Evolutionary conservation across 2,113 vertebrate genomes (phyloP).

Genomic region (Crotalus horridus): DNA sequence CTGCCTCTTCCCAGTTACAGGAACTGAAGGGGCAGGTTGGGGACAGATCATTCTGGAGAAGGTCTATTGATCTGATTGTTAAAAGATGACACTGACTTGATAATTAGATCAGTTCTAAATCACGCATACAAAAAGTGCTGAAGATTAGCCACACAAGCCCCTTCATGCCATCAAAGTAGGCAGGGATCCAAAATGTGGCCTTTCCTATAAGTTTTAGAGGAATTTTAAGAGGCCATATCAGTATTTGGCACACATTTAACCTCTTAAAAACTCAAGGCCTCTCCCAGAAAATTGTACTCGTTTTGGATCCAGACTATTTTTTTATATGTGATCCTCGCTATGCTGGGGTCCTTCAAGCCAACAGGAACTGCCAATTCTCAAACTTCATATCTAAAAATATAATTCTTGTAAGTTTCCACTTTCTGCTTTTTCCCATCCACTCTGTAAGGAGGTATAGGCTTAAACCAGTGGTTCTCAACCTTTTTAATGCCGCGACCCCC

Average conservation of each 20-base stretch:
- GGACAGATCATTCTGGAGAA: too few relatives aligned
- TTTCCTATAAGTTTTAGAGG: not conserved
- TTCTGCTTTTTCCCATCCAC: not conserved
- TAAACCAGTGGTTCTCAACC: too few relatives aligned
- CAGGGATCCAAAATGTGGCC: not conserved
- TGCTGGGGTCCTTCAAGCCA: not conserved
- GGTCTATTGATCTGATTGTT: too few relatives aligned
- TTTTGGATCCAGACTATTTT: not conserved
- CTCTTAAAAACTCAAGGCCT: not conserved
- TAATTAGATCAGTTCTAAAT: not conserved
- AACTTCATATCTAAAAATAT: not conserved
- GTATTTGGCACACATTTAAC: not conserved
- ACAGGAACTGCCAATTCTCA: not conserved
- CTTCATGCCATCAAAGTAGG: not conserved
- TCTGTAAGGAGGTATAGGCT: not conserved
- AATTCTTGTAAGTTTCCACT: not conserved
- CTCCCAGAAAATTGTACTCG: not conserved
- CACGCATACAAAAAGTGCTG: too few relatives aligned
- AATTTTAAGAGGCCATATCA: not conserved
- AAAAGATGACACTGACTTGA: too few relatives aligned
- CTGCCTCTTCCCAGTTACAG: too few relatives aligned
- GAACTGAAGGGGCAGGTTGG: too few relatives aligned
- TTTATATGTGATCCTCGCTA: not conserved
- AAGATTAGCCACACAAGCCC: not conserved
- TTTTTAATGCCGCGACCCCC: too few relatives aligned